phyloP scores from a whole-genome alignment of 2,888 invertebrate genomes.

The Cheilosia variabilis region DNA sequence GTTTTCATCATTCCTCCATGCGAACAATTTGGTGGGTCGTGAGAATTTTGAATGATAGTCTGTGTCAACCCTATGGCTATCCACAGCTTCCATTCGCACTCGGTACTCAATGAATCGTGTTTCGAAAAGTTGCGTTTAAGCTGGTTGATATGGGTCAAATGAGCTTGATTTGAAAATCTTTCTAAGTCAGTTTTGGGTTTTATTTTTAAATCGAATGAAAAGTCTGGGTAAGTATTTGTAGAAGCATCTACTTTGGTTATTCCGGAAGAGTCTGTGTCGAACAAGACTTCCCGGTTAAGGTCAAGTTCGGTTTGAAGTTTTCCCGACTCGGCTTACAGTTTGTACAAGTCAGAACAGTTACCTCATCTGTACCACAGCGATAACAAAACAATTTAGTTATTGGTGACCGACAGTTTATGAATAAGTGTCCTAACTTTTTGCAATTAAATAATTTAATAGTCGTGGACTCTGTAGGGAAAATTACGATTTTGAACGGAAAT shows the following conservation, averaged over 20 bases:
- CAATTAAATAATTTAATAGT: not conserved
- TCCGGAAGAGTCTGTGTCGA: conserved; percentile 17
- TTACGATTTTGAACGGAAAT: conserved; percentile 8
- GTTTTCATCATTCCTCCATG: conserved; percentile 4
- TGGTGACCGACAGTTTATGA: not conserved
- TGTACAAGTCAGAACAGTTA: not conserved
- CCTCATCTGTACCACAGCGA: conserved; percentile 3
- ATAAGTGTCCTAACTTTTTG: not conserved
- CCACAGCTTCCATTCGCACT: not conserved
- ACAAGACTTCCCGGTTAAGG: not conserved
- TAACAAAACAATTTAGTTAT: conserved; percentile 10
- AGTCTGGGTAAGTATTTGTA: not conserved
- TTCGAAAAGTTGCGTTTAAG: not conserved
- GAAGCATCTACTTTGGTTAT: conserved; percentile 5
- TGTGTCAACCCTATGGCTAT: not conserved
- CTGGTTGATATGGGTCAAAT: not conserved
- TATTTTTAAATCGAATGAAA: not conserved
- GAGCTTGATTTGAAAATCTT: not conserved
- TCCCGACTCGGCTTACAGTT: not conserved
- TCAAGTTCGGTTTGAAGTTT: conserved; percentile 2
- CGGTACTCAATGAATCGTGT: not conserved
- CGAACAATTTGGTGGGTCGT: not conserved
- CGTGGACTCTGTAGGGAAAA: not conserved
- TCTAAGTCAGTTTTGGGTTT: not conserved
- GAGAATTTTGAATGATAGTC: conserved; percentile 1